phyloP scores from a whole-genome alignment of 2,797 vertebrate genomes.

The Sandelia bainsii region DNA sequence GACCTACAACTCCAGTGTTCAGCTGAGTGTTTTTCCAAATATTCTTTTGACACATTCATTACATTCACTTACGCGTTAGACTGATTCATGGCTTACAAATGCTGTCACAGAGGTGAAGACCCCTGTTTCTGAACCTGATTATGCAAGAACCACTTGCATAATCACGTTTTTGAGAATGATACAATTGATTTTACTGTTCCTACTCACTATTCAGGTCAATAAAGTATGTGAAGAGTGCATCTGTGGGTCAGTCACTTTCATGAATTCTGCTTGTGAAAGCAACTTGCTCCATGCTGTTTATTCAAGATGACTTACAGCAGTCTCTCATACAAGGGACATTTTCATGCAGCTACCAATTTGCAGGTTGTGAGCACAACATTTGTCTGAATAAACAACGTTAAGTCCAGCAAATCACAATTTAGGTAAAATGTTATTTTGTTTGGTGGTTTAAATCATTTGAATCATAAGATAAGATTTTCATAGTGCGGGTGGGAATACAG shows the following conservation, averaged over 20 bases:
- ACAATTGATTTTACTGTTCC: slow-evolving; percentile 46
- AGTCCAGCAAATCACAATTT: slow-evolving; percentile 1
- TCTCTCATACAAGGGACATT: neutral
- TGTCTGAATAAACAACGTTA: slow-evolving; percentile 9
- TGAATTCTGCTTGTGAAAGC: slow-evolving; percentile 30
- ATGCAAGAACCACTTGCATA: slow-evolving; percentile 47
- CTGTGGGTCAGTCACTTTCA: slow-evolving; percentile 29
- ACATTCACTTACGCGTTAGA: slow-evolving; percentile 37
- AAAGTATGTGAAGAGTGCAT: slow-evolving; percentile 24
- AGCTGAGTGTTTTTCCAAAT: slow-evolving; percentile 26
- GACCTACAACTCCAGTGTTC: slow-evolving; percentile 27
- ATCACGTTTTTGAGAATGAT: slow-evolving; percentile 43
- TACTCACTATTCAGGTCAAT: slow-evolving; percentile 42
- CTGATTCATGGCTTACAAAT: slow-evolving; percentile 47
- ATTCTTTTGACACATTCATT: slow-evolving; percentile 50
- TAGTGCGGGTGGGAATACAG: neutral
- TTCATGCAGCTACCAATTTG: slow-evolving; percentile 27
- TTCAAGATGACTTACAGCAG: slow-evolving; percentile 2
- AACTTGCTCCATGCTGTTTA: slow-evolving; percentile 1
- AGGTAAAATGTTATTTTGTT: slow-evolving; percentile 2
- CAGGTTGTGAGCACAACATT: slow-evolving; percentile 1
- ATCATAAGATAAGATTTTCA: neutral
- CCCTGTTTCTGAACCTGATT: slow-evolving; percentile 46
- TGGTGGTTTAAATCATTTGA: neutral
- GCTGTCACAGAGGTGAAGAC: slow-evolving; percentile 34